Evolutionary conservation across 53 echinoderm and acorn worm species (phyloP), one percentile per base, ranked within the genome.

Genomic region (Holothuria scabra): DNA sequence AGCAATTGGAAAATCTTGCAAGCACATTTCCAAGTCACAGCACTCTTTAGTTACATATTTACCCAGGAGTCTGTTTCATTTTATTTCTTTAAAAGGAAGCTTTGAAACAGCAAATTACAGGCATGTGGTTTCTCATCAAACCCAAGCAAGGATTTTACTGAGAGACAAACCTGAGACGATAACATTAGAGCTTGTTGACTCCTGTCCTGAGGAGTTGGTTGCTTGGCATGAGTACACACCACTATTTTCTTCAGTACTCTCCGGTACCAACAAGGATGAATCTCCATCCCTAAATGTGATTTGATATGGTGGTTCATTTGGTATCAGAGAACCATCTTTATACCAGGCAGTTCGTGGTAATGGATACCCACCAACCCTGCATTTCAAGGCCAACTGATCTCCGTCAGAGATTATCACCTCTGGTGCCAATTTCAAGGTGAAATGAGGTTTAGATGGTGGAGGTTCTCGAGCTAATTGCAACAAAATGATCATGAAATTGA

Each of bases 321-420:
- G 89, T 12, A 95, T 85, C 28, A 79, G 89, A 22, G 87, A 84
- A 1, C 93, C 89, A 75, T 85, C 85, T 81, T 93, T 91, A 74
- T 87, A 99, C 99, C 99, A 99, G 0, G 86, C 81, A 44, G 93
- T 90, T 57, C 86, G 74, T 21, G 99, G 99, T 3, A 84, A 52
- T 13, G 99, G 99, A 55, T 89, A 83, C n/a, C 99, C 99, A 0
- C 90, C 88, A 57, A 99, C 91, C 10, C 90, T 88, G 81, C 90
- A 90, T 80, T 88, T 84, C 31, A 95, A 80, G 60, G 81, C 49
- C 31, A 95, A 86, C 29, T 89, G 90, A 41, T 95, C 84, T n/a
- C 92, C 92, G 59, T 86, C 85, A 6, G 66, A 58, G 23, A 95
- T 88, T 11, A 34, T 56, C 3, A 79, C 69, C 83, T 92, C 92